Conservation (phyloP, 2,797 vertebrate genomes). For the Aulostomus chinensis region DNA sequence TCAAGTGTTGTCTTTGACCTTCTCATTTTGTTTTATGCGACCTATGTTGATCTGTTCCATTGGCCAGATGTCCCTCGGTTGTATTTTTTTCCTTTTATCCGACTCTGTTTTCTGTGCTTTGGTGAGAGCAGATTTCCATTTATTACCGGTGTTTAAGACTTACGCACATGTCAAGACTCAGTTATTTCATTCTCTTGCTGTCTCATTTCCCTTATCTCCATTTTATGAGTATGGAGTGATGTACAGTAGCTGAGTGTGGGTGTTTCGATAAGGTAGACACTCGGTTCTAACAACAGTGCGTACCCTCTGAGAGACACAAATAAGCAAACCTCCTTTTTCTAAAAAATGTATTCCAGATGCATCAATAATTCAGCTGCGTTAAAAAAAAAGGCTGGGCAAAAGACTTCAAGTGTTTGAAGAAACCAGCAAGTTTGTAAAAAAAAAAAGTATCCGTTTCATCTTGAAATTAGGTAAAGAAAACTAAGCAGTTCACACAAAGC, state of each 20-base stretch:
- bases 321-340: not conserved
- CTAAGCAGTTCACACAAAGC: not conserved
- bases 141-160: too few relatives aligned
- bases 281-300: constrained; percentile 1
- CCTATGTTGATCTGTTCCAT: constrained; percentile 7
- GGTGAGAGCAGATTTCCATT: too few relatives aligned
- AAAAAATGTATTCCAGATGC: constrained; percentile 2
- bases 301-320: constrained; percentile 14
- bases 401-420: constrained; percentile 12
- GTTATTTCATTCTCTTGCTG: not conserved
- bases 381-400: constrained; percentile 9
- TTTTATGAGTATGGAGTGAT: not conserved
- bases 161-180: not conserved
- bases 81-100: constrained; percentile 9
- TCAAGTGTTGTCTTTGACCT: constrained; percentile 15
- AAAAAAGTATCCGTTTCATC: constrained; percentile 21
- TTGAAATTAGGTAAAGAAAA: constrained; percentile 8
- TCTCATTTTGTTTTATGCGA: constrained; percentile 14
- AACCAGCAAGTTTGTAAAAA: constrained; percentile 22
- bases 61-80: not conserved
- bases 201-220: not conserved
- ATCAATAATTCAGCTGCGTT: constrained; percentile 30
- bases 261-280: constrained; percentile 1
- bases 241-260: not conserved
- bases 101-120: not conserved